Percentiles rank a stretch among this genome's conserved stretches.
Conservation (phyloP, 2,888 invertebrate genomes). For the Mythimna loreyi region DNA sequence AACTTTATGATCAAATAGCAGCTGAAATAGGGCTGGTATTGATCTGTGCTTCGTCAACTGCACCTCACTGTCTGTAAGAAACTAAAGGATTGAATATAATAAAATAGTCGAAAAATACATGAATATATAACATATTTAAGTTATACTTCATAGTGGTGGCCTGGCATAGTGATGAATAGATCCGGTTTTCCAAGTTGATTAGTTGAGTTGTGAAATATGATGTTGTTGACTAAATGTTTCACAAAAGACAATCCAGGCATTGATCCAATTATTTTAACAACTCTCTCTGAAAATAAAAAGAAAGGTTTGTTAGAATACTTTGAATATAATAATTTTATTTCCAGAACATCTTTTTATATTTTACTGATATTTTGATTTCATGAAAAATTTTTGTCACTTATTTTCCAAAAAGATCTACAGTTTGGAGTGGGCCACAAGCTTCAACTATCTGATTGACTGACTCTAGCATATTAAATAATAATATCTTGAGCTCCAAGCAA, state of each 20-base stretch:
- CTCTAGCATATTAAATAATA: not conserved
- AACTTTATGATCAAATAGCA: slow-evolving; percentile 92
- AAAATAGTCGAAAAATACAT: slow-evolving; percentile 15
- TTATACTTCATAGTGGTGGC: slow-evolving; percentile 91
- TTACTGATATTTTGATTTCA: not conserved
- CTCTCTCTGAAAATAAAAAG: slow-evolving; percentile 82
- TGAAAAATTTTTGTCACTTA: not conserved
- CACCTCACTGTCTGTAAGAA: slow-evolving; percentile 89
- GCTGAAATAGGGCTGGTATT: slow-evolving; percentile 92
- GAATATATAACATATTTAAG: not conserved
- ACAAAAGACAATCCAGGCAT: slow-evolving; percentile 91
- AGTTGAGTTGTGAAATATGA: slow-evolving; percentile 91
- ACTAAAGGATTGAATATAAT: slow-evolving; percentile 82
- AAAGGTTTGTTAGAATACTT: not conserved
- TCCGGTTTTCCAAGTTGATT: slow-evolving; percentile 91
- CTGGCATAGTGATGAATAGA: slow-evolving; percentile 92
- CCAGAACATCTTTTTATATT: too few relatives aligned
- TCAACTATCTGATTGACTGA: not conserved
- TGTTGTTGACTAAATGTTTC: slow-evolving; percentile 91
- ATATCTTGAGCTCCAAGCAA: too few relatives aligned
- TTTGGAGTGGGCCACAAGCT: not conserved
- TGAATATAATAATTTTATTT: not conserved
- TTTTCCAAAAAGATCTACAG: not conserved
- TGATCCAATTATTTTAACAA: slow-evolving; percentile 91
- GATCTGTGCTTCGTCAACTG: slow-evolving; percentile 92